Conservation (phyloP, 2,888 invertebrate species). For the Ophioninae sp. region DNA sequence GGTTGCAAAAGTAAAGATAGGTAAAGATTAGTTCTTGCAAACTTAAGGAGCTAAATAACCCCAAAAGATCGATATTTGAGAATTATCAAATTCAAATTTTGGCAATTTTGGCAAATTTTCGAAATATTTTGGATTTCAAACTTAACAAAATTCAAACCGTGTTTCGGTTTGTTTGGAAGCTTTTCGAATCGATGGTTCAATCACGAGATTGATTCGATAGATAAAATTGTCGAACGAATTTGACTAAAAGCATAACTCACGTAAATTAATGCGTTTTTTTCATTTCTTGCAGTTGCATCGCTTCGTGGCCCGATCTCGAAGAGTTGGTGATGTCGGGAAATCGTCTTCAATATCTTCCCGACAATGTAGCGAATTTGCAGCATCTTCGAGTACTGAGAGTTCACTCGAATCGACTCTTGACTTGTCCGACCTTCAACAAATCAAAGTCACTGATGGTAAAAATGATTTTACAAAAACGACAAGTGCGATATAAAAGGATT, state of each 20-base stretch:
- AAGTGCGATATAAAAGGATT: neutral
- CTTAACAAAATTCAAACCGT: neutral
- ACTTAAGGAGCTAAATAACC: no score
- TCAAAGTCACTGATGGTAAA: constrained; percentile 86
- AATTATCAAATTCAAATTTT: no score
- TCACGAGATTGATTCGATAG: no score
- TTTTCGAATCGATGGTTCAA: neutral
- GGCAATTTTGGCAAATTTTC: no score
- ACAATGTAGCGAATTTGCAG: constrained; percentile 87
- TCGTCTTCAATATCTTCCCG: constrained; percentile 88
- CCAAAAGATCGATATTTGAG: no score
- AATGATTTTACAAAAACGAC: constrained; percentile 6
- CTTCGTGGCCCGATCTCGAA: constrained; percentile 90
- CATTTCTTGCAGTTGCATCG: constrained; percentile 83
- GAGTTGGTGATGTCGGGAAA: constrained; percentile 93
- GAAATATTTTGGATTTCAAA: no score
- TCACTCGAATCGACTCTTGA: constrained; percentile 90
- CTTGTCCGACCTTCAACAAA: constrained; percentile 89
- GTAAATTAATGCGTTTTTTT: neutral
- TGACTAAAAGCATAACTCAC: neutral
- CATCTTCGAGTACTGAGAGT: constrained; percentile 89
- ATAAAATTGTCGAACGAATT: no score
- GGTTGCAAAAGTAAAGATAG: no score
- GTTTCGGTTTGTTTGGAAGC: neutral
- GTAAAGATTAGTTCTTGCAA: no score